phyloP scores from a whole-genome alignment of 2,113 vertebrate genomes.

The Ellobius talpinus region DNA sequence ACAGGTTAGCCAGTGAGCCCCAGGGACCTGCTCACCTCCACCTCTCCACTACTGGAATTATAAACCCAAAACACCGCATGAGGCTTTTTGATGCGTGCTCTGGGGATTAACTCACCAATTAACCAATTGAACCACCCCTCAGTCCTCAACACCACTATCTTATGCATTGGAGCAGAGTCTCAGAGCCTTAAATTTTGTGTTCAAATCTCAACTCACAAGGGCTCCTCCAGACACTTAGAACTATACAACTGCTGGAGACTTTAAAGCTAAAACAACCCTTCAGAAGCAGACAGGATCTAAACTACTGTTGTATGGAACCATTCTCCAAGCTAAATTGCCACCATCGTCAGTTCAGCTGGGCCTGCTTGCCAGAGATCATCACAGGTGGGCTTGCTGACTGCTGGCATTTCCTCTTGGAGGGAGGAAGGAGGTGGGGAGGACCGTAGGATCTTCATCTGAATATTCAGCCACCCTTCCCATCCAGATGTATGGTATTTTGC shows the following conservation, averaged over 20 bases:
- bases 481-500: not conserved
- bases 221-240: not conserved
- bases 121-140: not conserved
- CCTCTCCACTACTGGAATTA: not conserved
- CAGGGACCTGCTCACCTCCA: not conserved
- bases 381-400: not conserved
- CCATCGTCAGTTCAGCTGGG: too few species aligned
- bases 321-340: not conserved
- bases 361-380: not conserved
- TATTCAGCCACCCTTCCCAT: not conserved
- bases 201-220: not conserved
- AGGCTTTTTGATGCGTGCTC: not conserved
- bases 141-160: not conserved
- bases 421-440: not conserved
- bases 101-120: not conserved
- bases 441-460: not conserved
- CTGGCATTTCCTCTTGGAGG: not conserved
- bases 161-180: not conserved
- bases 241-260: not conserved
- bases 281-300: not conserved
- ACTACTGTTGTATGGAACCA: not conserved
- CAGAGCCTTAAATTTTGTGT: not conserved
- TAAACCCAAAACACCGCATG: too few species aligned
- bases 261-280: not conserved
- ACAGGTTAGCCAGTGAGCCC: not conserved